Evolutionary conservation across 2,888 invertebrate species (phyloP).

Genomic region (Oxyteleia sp.): DNA sequence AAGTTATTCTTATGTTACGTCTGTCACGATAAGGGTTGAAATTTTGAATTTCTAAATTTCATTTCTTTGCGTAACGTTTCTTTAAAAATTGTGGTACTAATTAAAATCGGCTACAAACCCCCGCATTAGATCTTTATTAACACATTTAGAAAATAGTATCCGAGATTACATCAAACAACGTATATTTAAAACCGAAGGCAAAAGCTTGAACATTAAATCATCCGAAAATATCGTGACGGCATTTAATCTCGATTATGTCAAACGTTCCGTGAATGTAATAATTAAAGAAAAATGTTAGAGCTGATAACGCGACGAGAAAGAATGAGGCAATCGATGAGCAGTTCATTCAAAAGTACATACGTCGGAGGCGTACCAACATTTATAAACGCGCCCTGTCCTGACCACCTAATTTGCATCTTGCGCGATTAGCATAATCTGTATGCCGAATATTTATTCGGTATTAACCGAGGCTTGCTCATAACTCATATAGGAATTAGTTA

Average conservation of each 20-base stretch:
- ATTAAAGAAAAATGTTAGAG: conserved; percentile 33
- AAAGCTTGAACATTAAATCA: conserved; percentile 22
- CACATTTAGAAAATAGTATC: background rate
- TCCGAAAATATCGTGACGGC: background rate
- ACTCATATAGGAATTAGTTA: conserved; percentile 87
- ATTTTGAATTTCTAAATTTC: conserved; percentile 33
- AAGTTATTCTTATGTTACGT: conserved; percentile 34
- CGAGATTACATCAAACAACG: background rate
- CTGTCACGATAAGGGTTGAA: conserved; percentile 43
- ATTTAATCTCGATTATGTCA: conserved; percentile 9
- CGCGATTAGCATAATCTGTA: conserved; percentile 87
- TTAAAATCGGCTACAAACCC: too few relatives aligned
- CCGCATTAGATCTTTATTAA: background rate
- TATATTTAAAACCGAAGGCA: background rate
- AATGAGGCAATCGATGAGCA: conserved; percentile 52
- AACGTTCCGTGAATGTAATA: conserved; percentile 14
- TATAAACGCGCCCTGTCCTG: conserved; percentile 72
- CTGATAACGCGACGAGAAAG: conserved; percentile 43
- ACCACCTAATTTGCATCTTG: conserved; percentile 86
- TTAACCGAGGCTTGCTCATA: conserved; percentile 85
- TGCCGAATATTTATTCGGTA: conserved; percentile 87
- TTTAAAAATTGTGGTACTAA: conserved; percentile 14
- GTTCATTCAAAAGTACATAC: conserved; percentile 64
- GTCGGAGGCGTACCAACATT: conserved; percentile 63
- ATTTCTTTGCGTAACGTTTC: background rate